These are phyloP conservation scores for Belgica antarctica DNA, from an alignment of 2,888 invertebrate species.

Conservation along the genomic window DNA sequence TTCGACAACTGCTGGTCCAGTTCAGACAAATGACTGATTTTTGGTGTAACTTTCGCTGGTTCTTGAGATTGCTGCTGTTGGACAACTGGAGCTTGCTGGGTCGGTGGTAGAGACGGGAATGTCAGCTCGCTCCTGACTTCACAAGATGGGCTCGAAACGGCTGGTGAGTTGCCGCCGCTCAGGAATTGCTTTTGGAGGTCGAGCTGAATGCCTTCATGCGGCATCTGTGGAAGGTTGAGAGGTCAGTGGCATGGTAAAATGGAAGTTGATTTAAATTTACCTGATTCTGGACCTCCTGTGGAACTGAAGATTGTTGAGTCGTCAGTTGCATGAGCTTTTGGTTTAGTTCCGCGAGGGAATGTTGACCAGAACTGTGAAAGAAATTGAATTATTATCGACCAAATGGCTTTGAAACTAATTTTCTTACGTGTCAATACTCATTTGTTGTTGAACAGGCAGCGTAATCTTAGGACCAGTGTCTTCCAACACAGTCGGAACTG, in stretches of 20 bases:
- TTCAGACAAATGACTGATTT: constrained; percentile 59
- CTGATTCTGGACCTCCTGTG: constrained; percentile 26
- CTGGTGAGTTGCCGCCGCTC: constrained; percentile 35
- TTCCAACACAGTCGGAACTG: neutral
- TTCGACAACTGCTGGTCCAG: constrained; percentile 63
- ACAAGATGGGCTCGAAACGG: constrained; percentile 37
- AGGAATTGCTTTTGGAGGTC: constrained; percentile 34
- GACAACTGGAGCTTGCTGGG: neutral
- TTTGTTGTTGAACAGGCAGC: neutral
- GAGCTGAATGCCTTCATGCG: constrained; percentile 29
- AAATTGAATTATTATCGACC: neutral
- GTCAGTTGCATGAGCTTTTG: constrained; percentile 60
- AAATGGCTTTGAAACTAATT: neutral
- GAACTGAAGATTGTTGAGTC: constrained; percentile 34
- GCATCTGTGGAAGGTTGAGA: neutral
- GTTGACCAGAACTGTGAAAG: constrained; percentile 37
- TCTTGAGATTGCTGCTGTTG: constrained; percentile 45
- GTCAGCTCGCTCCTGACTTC: constrained; percentile 40
- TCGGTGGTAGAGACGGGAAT: constrained; percentile 24
- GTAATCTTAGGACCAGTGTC: constrained; percentile 48
- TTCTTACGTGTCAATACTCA: constrained; percentile 27
- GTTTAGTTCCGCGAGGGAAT: constrained; percentile 58
- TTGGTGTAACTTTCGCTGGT: constrained; percentile 50
- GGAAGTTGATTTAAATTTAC: neutral
- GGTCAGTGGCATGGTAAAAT: no score